Evolutionary conservation across 30 jellyfish, hydroid and myxozoan genomes (phyloP), one percentile per base, ranked within the genome.

Genomic region (Clytia hemisphaerica): DNA sequence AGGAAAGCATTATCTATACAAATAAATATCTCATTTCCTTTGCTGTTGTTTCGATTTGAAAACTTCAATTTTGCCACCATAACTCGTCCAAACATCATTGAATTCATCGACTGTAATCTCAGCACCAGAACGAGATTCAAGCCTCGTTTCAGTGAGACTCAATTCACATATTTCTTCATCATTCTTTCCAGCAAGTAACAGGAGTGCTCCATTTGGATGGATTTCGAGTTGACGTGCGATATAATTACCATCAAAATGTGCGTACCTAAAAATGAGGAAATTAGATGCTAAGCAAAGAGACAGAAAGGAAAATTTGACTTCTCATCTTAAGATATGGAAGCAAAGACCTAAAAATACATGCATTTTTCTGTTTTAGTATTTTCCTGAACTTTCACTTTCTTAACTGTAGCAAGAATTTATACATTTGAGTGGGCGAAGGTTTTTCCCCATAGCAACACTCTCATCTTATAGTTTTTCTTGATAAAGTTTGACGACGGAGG

Each of bases 241-340:
- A 93, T 93, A 89, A 36, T 89, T 93, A 6, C 98, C 98, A 73
- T 89, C 98, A 66, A 89, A 89, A 53, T 89, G 98, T 6, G 98
- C 98, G 55, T 89, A 89, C 98, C 98, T 89, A 57, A 67, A 36
- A 58, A 22, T 6, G 26, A 45, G 18, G 18, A 58, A 25, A 9
- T 54, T 19, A 48, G 42, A 30, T 24, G 26, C 2, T 42, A 24
- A 67, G 27, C n/a, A n/a, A n/a, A n/a, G n/a, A n/a, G n/a, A n/a
- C n/a, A n/a, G n/a, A n/a, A n/a, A 40, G n/a, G 10, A 40, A 40
- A 10, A n/a, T 40, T 40, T 40, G 10, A n/a, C n/a, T 40, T 9
- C n/a, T 40, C 15, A n/a, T 9, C n/a, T 40, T n/a, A 40, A 40
- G 53, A 40, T 40, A 40, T 40, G 53, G 14, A 40, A 9, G 10